These are phyloP conservation scores for Neolamprologus hecqui DNA, from an alignment of 2,113 vertebrate species.

Conservation along the genomic window DNA sequence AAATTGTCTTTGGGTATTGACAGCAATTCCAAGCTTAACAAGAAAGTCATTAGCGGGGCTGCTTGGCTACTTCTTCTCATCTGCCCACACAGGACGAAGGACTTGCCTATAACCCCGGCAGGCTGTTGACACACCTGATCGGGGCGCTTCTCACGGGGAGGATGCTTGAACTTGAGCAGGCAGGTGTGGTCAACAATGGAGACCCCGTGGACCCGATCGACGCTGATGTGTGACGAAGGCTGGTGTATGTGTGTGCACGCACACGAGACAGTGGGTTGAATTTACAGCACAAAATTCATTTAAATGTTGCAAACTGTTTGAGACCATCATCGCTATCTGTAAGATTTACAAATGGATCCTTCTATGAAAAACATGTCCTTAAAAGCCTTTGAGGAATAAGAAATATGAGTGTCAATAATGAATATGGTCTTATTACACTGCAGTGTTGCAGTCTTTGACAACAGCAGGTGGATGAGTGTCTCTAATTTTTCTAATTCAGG, in stretches of 20 bases:
- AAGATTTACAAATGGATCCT: background rate
- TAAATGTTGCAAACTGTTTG: background rate
- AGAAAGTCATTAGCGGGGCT: conserved; percentile 50
- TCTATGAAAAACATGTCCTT: background rate
- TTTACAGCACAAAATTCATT: background rate
- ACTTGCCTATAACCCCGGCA: conserved; percentile 28
- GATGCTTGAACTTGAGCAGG: conserved; percentile 43
- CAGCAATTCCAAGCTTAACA: conserved; percentile 52
- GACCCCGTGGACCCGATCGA: conserved; percentile 4
- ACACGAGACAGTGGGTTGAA: background rate
- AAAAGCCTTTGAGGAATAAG: background rate
- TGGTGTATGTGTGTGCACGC: background rate
- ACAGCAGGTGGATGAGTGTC: background rate
- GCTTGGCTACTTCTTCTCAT: conserved; percentile 45
- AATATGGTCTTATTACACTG: background rate
- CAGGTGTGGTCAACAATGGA: conserved; percentile 46
- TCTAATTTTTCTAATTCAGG: background rate
- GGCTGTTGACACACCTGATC: conserved; percentile 49
- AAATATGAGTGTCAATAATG: background rate
- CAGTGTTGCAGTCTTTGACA: background rate
- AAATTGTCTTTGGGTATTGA: conserved; percentile 51
- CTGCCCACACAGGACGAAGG: conserved; percentile 54
- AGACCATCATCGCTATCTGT: fast-evolving
- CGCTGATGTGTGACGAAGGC: background rate
- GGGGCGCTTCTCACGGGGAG: conserved; percentile 20